Evolutionary conservation across 2,888 invertebrate species (phyloP), one percentile per base, ranked within the genome.

Genomic region (Aquatica leii): DNA sequence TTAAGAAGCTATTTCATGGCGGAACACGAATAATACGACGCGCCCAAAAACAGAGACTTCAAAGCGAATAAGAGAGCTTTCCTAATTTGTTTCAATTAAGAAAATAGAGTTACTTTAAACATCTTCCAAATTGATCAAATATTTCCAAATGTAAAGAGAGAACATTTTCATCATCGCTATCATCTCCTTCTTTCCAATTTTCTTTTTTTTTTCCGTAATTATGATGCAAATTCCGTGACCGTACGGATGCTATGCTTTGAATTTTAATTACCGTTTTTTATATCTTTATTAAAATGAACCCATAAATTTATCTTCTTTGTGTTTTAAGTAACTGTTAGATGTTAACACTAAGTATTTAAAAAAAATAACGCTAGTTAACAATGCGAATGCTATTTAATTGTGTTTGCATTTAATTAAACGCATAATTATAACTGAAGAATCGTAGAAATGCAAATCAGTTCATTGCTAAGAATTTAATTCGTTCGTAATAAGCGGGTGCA

Each of bases 51-150:
- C 72, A 67, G 71, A 71, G 61, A 77, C 76, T 75, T 78, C 78
- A 79, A 79, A 79, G 78, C 75, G 72, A 74, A 75, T 57, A 62
- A 58, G 62, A 56, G 73, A 70, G 73, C 72, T 71, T 70, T 69
- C 71, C 77, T 78, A 78, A 79, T 80, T 79, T 75, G 76, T 76
- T 77, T 77, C 78, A 79, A 79, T 79, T 78, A 79, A 70, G 76
- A 73, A 77, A 79, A 79, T 77, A 75, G 74, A 78, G 78, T 78
- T 78, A 77, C 72, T 73, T 73, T 72, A 72, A 74, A 73, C 69
- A 71, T 76, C 75, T 75, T 72, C 69, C 69, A 40, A 64, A 51
- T 64, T 60, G 51, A 55, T 59, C 56, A 60, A 64, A 64, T 64
- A 64, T 60, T 64, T 60, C 57, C 48, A 34, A 56, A 60, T 60